A percentile compares a stretch with the other conserved stretches of the same genome.
These are phyloP conservation scores for Maniola jurtina DNA, from an alignment of 1,140 invertebrate species.

Conservation along the genomic window DNA sequence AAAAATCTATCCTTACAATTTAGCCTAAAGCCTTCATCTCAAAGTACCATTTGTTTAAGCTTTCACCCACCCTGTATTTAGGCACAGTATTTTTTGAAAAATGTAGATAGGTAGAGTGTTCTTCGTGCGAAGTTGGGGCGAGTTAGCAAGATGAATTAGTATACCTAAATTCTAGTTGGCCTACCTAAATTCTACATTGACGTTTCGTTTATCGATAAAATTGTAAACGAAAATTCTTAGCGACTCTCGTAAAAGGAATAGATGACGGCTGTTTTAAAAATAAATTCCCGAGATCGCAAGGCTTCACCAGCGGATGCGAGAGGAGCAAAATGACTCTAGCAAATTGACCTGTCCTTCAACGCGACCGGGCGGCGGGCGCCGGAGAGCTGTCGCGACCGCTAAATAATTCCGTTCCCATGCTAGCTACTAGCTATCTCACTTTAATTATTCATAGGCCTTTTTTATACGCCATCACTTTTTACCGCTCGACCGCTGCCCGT, in stretches of 20 bases:
- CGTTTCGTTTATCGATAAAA: too few species aligned
- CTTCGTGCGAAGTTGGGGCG: too few species aligned
- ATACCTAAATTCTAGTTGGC: too few species aligned
- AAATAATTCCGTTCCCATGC: constrained; percentile 75
- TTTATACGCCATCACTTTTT: constrained; percentile 73
- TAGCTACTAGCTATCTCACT: constrained; percentile 75
- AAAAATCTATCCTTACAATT: too few species aligned
- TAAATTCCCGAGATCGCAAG: constrained; percentile 39
- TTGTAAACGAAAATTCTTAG: neutral
- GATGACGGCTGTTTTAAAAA: constrained; percentile 36
- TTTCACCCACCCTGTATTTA: too few species aligned
- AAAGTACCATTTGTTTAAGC: too few species aligned
- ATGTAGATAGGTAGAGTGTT: too few species aligned
- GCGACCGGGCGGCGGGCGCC: constrained; percentile 47
- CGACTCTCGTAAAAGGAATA: neutral
- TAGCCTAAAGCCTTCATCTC: too few species aligned
- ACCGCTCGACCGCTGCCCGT: constrained; percentile 62
- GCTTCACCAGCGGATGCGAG: constrained; percentile 50
- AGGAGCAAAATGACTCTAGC: constrained; percentile 61
- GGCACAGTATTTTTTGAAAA: too few species aligned
- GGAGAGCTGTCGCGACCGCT: constrained; percentile 65
- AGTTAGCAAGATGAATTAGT: too few species aligned
- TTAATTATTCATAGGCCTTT: constrained; percentile 78
- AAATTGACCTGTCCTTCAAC: constrained; percentile 76
- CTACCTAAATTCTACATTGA: too few species aligned